Evolutionary conservation across 2,113 vertebrate genomes (phyloP), one percentile per base, ranked within the genome.

Genomic region (Balaeniceps rex): DNA sequence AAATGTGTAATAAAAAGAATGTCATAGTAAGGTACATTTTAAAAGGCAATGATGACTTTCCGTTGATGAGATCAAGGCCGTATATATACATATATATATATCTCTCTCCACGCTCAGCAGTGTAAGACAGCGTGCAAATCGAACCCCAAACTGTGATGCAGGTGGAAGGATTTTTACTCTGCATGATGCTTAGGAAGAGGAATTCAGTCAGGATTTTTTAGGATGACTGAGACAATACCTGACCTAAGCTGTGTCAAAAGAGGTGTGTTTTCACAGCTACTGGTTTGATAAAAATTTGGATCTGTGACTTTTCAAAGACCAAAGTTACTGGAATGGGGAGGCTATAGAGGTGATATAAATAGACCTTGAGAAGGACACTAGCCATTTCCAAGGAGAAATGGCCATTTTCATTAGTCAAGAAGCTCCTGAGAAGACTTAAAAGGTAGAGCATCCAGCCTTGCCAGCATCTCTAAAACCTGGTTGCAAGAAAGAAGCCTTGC

Each of bases 31-130:
- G 49, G 33, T 87, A 49, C 51, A 60, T 84, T 95, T 51, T 93
- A 72, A 87, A 88, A 91, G 40, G 31, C 70, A 88, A 7, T 25
- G 12, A 33, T 69, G 66, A 70, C 21, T 91, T 84, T 47, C 40
- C 21, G 5, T 80, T 72, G 42, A 66, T 6, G 28, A 88, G 16
- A 68, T 63, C 60, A 55, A 21, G 19, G 11, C 46, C 61, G 11
- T 57, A 3, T 65, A 2, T 22, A 4, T 21, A 3, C 46, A 1
- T 25, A 0, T 72, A 4, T 26, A 31, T 29, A 3, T 68, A 10
- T 36, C 0, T 69, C 21, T 36, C 0, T 69, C 21, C 22, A 29
- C 11, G 7, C 38, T 83, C 52, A 52, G 26, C 25, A 76, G 26
- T 4, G 0, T 51, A 23, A 78, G 38, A 61, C 11, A 44, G 13